phyloP scores from a whole-genome alignment of 2,888 invertebrate genomes.

The Trachelus troglodyta region DNA sequence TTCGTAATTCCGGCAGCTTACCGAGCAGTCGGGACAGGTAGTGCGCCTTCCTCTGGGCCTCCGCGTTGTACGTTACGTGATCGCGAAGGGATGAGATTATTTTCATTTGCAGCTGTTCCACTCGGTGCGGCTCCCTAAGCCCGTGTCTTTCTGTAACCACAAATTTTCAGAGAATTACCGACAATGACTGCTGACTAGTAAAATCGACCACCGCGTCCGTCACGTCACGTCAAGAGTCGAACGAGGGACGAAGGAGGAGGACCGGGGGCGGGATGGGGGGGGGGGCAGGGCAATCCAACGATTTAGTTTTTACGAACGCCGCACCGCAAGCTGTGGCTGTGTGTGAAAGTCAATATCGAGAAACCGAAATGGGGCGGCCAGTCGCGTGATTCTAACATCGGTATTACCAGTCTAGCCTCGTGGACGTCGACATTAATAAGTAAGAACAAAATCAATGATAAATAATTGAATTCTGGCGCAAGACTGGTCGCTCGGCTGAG shows the following conservation, averaged over 20 bases:
- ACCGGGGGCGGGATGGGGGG: no score
- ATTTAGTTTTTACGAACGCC: no score
- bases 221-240: no score
- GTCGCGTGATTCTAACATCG: no score
- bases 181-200: no score
- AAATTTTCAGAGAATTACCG: background rate
- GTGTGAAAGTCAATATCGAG: no score
- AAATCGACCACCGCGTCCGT: no score
- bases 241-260: no score
- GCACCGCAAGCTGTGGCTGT: no score
- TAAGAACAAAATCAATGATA: no score
- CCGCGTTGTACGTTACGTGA: slow-evolving; percentile 93
- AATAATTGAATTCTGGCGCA: background rate
- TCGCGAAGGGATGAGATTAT: slow-evolving; percentile 95
- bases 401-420: background rate
- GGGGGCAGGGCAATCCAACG: no score
- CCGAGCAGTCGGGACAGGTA: slow-evolving; percentile 94
- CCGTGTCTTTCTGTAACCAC: slow-evolving; percentile 86
- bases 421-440: background rate
- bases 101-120: slow-evolving; percentile 96
- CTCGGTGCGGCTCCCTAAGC: slow-evolving; percentile 88
- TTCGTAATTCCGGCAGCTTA: slow-evolving; percentile 92
- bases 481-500: background rate
- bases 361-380: no score
- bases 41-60: slow-evolving; percentile 89